Percentiles rank a stretch among this genome's conserved stretches.
Evolutionary conservation across 2,797 vertebrate genomes (phyloP).

Genomic region (Danio choprae): DNA sequence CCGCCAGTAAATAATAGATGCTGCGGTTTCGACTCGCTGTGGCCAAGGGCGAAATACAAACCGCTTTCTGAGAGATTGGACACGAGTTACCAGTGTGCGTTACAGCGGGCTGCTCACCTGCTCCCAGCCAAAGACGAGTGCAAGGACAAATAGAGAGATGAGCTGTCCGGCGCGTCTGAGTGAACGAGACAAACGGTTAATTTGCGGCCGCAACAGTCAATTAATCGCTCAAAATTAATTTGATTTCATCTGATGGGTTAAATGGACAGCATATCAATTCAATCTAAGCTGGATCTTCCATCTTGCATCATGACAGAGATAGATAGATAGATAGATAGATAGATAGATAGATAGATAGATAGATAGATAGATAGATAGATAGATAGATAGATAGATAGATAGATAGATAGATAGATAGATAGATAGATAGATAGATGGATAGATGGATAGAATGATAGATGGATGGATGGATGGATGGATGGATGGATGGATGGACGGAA

Average conservation of each 20-base stretch:
- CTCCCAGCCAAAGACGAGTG: conserved; percentile 59
- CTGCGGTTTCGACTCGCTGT: conserved; percentile 59
- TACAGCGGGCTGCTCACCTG: conserved; percentile 59
- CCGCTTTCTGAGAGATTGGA: conserved; percentile 66
- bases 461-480: too few species aligned
- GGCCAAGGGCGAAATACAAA: conserved; percentile 56
- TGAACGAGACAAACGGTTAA: conserved; percentile 20
- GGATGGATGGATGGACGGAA: too few species aligned
- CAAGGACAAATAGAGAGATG: conserved; percentile 70
- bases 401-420: too few species aligned
- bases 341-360: too few species aligned
- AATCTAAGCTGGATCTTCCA: neutral
- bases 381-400: too few species aligned
- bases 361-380: too few species aligned
- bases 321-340: too few species aligned
- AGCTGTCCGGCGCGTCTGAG: conserved; percentile 16
- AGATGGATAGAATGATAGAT: too few species aligned
- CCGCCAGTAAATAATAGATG: conserved; percentile 72
- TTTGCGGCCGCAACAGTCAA: conserved; percentile 8
- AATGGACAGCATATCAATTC: conserved; percentile 10
- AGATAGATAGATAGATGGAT: too few species aligned
- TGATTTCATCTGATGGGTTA: conserved; percentile 24
- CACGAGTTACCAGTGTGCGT: conserved; percentile 71
- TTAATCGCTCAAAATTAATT: conserved; percentile 33
- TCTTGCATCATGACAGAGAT: neutral